Evolutionary conservation across 1,140 invertebrate genomes (phyloP), one percentile per base, ranked within the genome.

Genomic region (Drosophila lini): DNA sequence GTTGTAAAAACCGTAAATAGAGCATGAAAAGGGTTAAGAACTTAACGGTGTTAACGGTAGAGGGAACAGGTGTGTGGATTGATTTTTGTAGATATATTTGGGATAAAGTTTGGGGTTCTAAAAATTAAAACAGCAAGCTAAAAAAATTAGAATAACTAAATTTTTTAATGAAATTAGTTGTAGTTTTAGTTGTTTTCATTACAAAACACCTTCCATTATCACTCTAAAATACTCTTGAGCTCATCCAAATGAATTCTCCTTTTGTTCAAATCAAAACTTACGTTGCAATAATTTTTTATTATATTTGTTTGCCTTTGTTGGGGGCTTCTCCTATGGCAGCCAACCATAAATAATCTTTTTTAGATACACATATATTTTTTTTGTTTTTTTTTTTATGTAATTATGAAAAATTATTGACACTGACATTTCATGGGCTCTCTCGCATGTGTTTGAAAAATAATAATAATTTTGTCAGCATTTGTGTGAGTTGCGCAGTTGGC

Each of bases 191-290:
- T 58, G 32, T 15, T 61, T 28, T 28, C 36, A 55, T 41, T 57
- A 32, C 44, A 15, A 42, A 53, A 16, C 41, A 53, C 63, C 41
- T 25, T 38, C 6, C 31, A 50, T 84, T 89, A 80, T 84, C 86
- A 90, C 86, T 86, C 86, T 86, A 86, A 90, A 90, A 90, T 63
- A 86, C 88, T 90, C 86, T 80, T 78, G 61, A 90, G 81, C 73
- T 69, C 74, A 61, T 68, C 52, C 13, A 74, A 64, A 65, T 57
- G 58, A 56, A 53, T 48, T 55, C 55, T 36, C 58, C 71, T 76
- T 81, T 78, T 78, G 61, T 85, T 68, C 10, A 67, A 67, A 67
- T 67, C 68, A 31, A 56, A 38, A 57, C 41, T 71, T 73, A 88
- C 45, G 76, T 90, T 89, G 79, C 83, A 82, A 88, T 86, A 83